Evolutionary conservation across 2,888 invertebrate genomes (phyloP).

Genomic region (Drosophila neutralis): DNA sequence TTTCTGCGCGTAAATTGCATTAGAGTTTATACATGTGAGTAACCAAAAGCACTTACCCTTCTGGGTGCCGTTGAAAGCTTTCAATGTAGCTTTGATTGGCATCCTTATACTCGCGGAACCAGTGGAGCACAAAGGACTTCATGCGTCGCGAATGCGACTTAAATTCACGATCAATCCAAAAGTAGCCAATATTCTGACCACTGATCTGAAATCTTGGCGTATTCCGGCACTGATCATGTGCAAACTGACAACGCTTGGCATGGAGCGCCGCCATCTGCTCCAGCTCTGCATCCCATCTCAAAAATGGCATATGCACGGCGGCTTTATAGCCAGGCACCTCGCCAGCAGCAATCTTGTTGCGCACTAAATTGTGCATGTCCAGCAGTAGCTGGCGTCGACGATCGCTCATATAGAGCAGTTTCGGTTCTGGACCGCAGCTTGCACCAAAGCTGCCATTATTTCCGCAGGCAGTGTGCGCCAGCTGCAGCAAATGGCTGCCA

Average conservation of each 20-base stretch:
- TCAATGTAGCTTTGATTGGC: conserved; percentile 82
- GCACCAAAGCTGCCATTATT: conserved; percentile 73
- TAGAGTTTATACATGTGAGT: background rate
- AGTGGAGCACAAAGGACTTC: conserved; percentile 80
- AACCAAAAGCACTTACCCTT: conserved; percentile 45
- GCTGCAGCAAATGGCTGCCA: conserved; percentile 75
- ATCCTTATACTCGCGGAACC: conserved; percentile 82
- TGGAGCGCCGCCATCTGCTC: conserved; percentile 81
- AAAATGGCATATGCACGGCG: conserved; percentile 80
- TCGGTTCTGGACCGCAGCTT: conserved; percentile 69
- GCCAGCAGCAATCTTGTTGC: conserved; percentile 81
- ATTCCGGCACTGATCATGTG: conserved; percentile 82
- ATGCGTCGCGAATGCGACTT: conserved; percentile 82
- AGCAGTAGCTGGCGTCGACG: conserved; percentile 80
- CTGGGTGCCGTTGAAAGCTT: conserved; percentile 74
- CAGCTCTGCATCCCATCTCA: conserved; percentile 82
- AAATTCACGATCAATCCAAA: conserved; percentile 82
- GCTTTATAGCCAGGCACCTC: conserved; percentile 72
- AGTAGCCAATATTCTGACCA: conserved; percentile 83
- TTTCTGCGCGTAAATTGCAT: conserved; percentile 64
- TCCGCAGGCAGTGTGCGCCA: conserved; percentile 77
- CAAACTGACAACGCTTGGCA: conserved; percentile 80
- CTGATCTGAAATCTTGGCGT: conserved; percentile 77
- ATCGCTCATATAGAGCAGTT: conserved; percentile 79
- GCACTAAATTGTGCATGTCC: conserved; percentile 82